Evolutionary conservation across 1,140 invertebrate genomes (phyloP).

Genomic region (Trypoxylus dichotomus): DNA sequence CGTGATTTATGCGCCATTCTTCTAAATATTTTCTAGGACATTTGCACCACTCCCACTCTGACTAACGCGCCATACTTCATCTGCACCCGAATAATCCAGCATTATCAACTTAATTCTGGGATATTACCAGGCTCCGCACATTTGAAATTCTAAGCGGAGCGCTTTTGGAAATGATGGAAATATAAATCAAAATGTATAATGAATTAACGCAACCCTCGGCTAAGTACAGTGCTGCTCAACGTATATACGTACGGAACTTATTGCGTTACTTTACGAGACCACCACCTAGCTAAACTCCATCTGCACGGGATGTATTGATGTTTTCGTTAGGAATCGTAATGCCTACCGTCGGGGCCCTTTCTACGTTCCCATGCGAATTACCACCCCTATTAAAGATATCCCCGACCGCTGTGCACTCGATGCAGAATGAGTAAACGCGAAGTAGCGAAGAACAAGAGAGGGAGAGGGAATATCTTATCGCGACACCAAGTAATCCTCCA

Average conservation of each 20-base stretch:
- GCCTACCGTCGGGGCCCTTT: background rate
- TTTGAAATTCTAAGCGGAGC: conserved; percentile 6
- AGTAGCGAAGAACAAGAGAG: background rate
- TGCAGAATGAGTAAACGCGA: conserved; percentile 2
- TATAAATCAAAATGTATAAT: conserved; percentile 24
- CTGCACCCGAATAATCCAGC: conserved; percentile 17
- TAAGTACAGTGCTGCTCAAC: background rate
- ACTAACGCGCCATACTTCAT: conserved; percentile 12
- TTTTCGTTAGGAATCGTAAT: conserved; percentile 23
- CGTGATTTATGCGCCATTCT: conserved; percentile 8
- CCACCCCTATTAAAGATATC: conserved; percentile 15
- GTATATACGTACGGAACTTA: background rate
- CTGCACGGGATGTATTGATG: conserved; percentile 18
- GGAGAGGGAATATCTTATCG: background rate
- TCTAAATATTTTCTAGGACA: conserved; percentile 13
- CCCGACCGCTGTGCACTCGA: conserved; percentile 4
- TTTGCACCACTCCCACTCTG: conserved; percentile 1
- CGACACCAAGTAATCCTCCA: conserved; percentile 6
- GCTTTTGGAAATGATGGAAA: conserved; percentile 21
- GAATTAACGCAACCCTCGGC: background rate
- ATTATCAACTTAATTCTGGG: conserved; percentile 21
- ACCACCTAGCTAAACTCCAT: background rate
- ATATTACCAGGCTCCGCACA: conserved; percentile 2
- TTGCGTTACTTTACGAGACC: background rate
- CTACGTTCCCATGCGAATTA: conserved; percentile 12